Evolutionary conservation across 2,797 vertebrate genomes (phyloP).

Genomic region (Coendou prehensilis): DNA sequence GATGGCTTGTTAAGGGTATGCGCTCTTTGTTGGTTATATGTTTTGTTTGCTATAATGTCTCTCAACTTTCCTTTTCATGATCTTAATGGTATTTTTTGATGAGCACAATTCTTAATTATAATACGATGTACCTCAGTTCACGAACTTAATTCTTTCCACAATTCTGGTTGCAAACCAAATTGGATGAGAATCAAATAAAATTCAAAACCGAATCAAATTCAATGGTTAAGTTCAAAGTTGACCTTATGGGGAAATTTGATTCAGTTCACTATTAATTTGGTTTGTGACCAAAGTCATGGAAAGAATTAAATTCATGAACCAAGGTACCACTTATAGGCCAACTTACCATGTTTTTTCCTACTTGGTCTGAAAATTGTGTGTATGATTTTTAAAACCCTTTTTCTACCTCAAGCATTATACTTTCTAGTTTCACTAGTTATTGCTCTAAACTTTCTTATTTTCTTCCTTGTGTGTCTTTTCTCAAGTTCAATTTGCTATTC

Average conservation of each 20-base stretch:
- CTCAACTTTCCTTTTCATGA: not conserved
- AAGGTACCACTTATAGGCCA: not conserved
- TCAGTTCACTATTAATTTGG: not conserved
- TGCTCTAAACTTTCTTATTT: conserved; percentile 9
- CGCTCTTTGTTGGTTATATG: conserved; percentile 18
- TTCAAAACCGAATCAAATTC: not conserved
- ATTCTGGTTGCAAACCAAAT: not conserved
- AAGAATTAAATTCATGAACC: not conserved
- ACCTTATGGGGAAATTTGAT: not conserved
- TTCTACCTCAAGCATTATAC: not conserved
- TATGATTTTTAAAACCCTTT: not conserved
- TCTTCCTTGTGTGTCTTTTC: not conserved
- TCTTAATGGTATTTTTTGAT: conserved; percentile 46
- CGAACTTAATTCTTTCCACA: not conserved
- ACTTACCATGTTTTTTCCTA: not conserved
- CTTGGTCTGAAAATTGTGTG: conserved; percentile 1
- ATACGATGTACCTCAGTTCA: not conserved
- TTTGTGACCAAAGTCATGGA: not conserved
- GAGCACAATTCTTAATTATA: not conserved
- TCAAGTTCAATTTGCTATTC: conserved; percentile 22
- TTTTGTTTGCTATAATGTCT: conserved; percentile 48
- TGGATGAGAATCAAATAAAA: not conserved
- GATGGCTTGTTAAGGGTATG: not conserved
- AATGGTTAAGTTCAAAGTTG: not conserved
- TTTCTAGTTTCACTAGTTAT: not conserved